Evolutionary conservation across 2,888 invertebrate genomes (phyloP).

Genomic region (Leptogaster cylindrica): DNA sequence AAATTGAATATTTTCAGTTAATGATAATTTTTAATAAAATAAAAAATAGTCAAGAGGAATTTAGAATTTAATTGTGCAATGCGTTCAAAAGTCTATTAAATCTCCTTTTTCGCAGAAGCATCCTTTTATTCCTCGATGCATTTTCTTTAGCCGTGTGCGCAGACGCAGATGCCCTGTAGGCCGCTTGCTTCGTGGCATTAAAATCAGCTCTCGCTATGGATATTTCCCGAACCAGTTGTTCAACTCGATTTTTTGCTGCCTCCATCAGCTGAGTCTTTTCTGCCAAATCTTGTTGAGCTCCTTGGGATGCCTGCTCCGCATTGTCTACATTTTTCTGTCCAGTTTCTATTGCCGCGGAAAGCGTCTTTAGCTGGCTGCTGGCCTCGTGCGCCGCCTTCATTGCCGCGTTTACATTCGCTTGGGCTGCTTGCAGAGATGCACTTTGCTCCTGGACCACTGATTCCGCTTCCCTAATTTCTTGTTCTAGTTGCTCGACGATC

Average conservation of each 20-base stretch:
- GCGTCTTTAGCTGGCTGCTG: constrained; percentile 64
- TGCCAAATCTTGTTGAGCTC: constrained; percentile 67
- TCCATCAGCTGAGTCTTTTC: constrained; percentile 74
- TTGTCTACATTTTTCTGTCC: constrained; percentile 67
- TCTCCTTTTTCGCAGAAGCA: constrained; percentile 42
- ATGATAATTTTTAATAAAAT: too few species aligned
- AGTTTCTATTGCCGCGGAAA: constrained; percentile 62
- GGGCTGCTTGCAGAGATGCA: constrained; percentile 68
- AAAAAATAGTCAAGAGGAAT: too few species aligned
- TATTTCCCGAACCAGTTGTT: constrained; percentile 69
- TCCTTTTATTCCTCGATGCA: constrained; percentile 52
- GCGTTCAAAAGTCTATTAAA: too few species aligned
- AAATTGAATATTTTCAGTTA: too few species aligned
- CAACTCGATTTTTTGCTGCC: constrained; percentile 71
- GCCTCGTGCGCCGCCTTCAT: constrained; percentile 70
- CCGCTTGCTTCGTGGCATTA: constrained; percentile 71
- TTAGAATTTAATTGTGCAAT: too few species aligned
- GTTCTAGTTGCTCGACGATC: constrained; percentile 72
- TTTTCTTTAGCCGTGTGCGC: constrained; percentile 71
- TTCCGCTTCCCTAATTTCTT: constrained; percentile 73
- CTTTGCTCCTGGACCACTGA: constrained; percentile 69
- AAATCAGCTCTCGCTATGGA: constrained; percentile 69
- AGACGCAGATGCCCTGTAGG: constrained; percentile 71
- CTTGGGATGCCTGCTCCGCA: constrained; percentile 68
- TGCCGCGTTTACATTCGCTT: constrained; percentile 70